Evolutionary conservation across 2,797 vertebrate genomes (phyloP), one percentile per base, ranked within the genome.

Genomic region (Poeciliopsis presidionis): DNA sequence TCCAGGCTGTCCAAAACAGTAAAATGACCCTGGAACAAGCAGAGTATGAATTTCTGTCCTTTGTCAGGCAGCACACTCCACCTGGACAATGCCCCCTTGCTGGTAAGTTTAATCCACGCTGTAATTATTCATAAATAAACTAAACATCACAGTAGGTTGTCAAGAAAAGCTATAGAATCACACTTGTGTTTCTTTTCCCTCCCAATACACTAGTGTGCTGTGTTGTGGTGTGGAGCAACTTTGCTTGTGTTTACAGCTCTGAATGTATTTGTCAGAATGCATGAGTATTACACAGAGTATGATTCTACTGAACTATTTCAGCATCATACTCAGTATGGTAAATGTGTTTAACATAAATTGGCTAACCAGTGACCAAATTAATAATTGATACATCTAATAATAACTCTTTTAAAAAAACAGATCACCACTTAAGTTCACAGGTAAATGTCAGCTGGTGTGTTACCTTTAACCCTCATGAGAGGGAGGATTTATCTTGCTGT

Each of bases 21-120:
- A 96, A 95, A 46, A 95, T 98, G 81, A 95, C 73, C 0, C 78
- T 99, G 90, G 96, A 98, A 91, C 97, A 98, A 84, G 98, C 98
- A 0, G 97, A 99, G 89, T 98, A 98, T 0, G 97, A 99, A 90
- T 99, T 99, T 87, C 96, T 99, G 84, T 98, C 98, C 76, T 99
- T 99, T 18, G 84, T 99, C 80, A 95, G 97, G 9, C 96, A 97
- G 82, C 97, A 99, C 94, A 99, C 97, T 0, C 97, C 97, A 0
- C 97, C 98, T 0, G 97, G 97, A 61, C 95, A 98, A 82, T 99
- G 98, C 91, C 98, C 98, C 0, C 96, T 99, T 0, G 98, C 98
- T 89, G 98, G 98, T 98, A 93, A 95, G 90, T 78, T 61, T 5
- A 2, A 20, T 18, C 53, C 39, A n/a, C 2, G 7, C 11, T 45